Evolutionary conservation across 2,888 invertebrate species (phyloP), one percentile per base, ranked within the genome.

Genomic region (Drosophila ezoana): DNA sequence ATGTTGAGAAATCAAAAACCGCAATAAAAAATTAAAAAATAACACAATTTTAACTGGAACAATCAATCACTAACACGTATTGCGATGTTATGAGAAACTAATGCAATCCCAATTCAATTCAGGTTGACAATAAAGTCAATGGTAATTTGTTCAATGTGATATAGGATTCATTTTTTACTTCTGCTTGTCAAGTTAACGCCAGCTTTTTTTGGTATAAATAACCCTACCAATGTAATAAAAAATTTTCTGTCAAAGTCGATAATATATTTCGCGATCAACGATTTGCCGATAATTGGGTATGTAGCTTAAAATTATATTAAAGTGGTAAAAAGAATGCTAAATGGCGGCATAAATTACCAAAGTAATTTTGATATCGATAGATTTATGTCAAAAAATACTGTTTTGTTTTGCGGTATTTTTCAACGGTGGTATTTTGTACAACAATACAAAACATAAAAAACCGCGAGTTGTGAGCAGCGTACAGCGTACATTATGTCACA

Each of bases 401-500:
- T 20, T 32, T 11, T 4, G n/a, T 6, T 10, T 20, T 32, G 20
- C n/a, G 23, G 67, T 60, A 57, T 58, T 63, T 58, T 14, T 11
- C 10, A 40, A 41, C 40, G 33, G 33, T 53, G 20, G 13, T 54
- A 44, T 37, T 35, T 35, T 16, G 20, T 13, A 37, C 35, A 33
- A 14, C 23, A 35, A 35, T 35, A 28, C 35, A 37, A 2, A 32
- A 20, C 41, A 62, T 49, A 18, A 47, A 16, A 40, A 35, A 43
- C 5, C 56, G 56, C 47, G 43, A 52, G 6, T 45, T 28, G 37
- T 51, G 51, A 70, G 38, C 74, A 72, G 53, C 76, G 20, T 72
- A 75, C 76, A 33, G 14, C 9, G 44, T 28, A 32, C 53, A 52
- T 76, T 74, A 75, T 75, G 77, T 75, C 75, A 76, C 75, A 79